A percentile compares a stretch with the other conserved stretches of the same genome.
phyloP scores from a whole-genome alignment of 2,888 invertebrate species.

The Acheta domesticus region DNA sequence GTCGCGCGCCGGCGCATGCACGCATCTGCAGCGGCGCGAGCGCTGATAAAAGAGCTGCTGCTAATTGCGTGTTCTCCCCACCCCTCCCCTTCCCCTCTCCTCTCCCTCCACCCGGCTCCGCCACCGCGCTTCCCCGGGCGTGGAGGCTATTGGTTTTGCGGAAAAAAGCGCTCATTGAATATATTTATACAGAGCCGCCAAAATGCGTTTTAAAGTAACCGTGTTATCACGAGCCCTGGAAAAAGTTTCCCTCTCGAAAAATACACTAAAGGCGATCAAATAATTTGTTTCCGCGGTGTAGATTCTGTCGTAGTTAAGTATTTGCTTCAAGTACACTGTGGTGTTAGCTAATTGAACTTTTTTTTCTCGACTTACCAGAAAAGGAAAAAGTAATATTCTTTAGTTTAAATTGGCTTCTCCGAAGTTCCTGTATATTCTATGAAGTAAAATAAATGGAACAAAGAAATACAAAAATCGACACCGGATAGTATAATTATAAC shows the following conservation, averaged over 20 bases:
- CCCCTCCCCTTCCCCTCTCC: not conserved
- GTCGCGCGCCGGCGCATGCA: not conserved
- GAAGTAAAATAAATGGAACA: no score
- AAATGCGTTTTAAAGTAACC: conserved; percentile 10
- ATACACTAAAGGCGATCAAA: not conserved
- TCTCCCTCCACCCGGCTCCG: not conserved
- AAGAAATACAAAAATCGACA: no score
- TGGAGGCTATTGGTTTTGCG: not conserved
- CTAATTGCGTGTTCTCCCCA: not conserved
- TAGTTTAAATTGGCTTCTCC: no score
- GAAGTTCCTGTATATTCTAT: no score
- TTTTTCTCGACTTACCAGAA: no score
- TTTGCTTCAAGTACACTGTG: no score
- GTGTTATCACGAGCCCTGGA: not conserved
- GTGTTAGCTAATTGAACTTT: no score
- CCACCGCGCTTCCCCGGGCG: not conserved
- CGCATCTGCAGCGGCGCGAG: not conserved
- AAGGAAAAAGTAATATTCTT: no score
- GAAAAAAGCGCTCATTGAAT: conserved; percentile 18
- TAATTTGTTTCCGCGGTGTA: not conserved
- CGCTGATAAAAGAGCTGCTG: not conserved
- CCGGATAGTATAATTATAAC: no score
- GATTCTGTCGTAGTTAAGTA: no score
- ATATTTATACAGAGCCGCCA: conserved; percentile 7
- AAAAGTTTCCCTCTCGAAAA: not conserved